These are phyloP conservation scores for Tryphoninae sp. DNA, from an alignment of 2,888 invertebrate species.

Conservation along the genomic window DNA sequence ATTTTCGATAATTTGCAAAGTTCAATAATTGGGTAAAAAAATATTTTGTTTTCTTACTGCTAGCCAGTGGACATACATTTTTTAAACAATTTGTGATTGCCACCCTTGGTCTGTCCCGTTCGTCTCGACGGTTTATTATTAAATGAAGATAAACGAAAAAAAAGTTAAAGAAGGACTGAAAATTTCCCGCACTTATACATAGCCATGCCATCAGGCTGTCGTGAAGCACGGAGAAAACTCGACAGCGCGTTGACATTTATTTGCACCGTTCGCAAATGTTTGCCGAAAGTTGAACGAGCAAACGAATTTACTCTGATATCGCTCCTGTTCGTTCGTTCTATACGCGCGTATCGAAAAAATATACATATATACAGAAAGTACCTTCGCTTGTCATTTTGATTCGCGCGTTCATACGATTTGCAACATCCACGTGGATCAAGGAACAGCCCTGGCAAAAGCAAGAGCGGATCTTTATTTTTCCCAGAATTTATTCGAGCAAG, in stretches of 20 bases:
- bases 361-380: background rate
- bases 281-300: conserved; percentile 26
- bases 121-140: background rate
- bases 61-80: background rate
- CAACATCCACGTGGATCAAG: background rate
- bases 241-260: conserved; percentile 34
- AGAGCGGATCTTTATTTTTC: no score
- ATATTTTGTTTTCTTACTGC: no score
- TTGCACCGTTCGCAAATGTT: conserved; percentile 49
- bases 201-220: background rate
- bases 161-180: background rate
- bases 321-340: background rate
- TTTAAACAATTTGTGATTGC: background rate
- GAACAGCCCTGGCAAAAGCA: no score
- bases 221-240: conserved; percentile 14
- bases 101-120: background rate
- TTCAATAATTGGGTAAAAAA: background rate
- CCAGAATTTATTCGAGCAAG: no score
- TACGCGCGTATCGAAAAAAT: background rate
- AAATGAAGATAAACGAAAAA: background rate
- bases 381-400: background rate
- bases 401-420: background rate
- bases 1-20: no score
- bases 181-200: background rate
- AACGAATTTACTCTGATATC: conserved; percentile 39